Conservation (phyloP, 2,797 vertebrate species). For the Cheirogaleus major region DNA sequence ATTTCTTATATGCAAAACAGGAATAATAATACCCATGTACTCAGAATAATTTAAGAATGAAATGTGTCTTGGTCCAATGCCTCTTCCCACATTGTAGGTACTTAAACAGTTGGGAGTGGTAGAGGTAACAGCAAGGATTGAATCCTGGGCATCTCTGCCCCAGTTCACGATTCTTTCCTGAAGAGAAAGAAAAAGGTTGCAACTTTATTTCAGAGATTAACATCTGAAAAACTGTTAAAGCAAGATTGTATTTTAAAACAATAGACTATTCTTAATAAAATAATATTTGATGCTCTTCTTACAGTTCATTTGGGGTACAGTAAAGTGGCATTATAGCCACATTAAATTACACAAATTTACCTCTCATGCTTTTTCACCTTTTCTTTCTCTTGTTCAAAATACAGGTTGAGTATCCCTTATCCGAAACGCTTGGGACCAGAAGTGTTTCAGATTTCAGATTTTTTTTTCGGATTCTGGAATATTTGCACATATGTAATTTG, state of each 20-base stretch:
- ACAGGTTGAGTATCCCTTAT: not conserved
- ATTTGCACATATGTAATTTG: not conserved
- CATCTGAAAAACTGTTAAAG: not conserved
- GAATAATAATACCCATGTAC: not conserved
- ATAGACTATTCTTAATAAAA: not conserved
- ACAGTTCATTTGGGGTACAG: not conserved
- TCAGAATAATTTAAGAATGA: not conserved
- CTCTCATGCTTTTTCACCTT: not conserved
- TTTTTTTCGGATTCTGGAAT: not conserved
- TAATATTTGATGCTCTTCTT: not conserved
- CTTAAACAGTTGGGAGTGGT: not conserved
- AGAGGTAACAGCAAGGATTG: not conserved
- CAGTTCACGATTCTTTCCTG: not conserved
- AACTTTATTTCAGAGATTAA: not conserved
- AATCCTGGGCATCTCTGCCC: not conserved
- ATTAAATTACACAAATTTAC: not conserved
- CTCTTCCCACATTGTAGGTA: not conserved
- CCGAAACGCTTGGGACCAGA: not conserved
- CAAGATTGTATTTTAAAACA: not conserved
- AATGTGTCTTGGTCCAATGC: not conserved
- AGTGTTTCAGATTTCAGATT: not conserved
- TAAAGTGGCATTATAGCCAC: not conserved
- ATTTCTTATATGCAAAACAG: not conserved
- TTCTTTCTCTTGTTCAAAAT: conserved; percentile 26
- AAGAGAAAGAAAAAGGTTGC: not conserved